Base-by-base conservation (phyloP, 2,797 vertebrate species). In the Myotis daubentonii region DNA sequence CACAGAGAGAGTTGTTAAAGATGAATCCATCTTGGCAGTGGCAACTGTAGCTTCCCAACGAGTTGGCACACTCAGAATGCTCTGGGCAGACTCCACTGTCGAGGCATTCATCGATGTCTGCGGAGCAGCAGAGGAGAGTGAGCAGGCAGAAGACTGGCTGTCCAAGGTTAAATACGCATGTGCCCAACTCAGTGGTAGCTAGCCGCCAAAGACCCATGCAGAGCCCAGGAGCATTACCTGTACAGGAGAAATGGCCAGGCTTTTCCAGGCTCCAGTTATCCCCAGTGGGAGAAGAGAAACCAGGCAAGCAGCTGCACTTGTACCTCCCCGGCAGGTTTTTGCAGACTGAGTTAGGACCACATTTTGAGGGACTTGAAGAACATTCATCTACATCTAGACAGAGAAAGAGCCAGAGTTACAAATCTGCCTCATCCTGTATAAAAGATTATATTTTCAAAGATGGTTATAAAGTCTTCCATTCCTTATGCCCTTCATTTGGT, bases 381-480 rank as follows among this genome's bases (percentile, higher is more conserved):
- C 97, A 97, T 17, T 97, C 96, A 1, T 96, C 25, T 2, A 95
- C 2, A 71, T 97, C 96, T 97, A 49, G 10, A n/a, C 17, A 44
- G 41, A 82, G 66, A 68, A 13, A 87, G 28, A 28, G 19, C 6
- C 6, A 3, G 30, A 49, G 44, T 53, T 53, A 41, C 36, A 44
- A 19, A 38, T 5, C 13, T 55, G 6, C 44, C 47, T 82, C 25
- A 11, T n/a, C 22, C 30, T 68, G 7, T 17, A 36, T 4, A 8
- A 19, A 38, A 62, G 3, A 4, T 0, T 25, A 4, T 6, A 22
- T 71, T 87, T 87, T 68, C 62, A 60, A 86, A 74, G 36, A 23
- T 30, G 5, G 36, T 5, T 28, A 23, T 76, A 71, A 51, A 22
- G 15, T 3, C 23, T 13, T 30, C 51, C 75, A 55, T 71, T 36